Evolutionary conservation across 2,797 vertebrate species (phyloP), one percentile per base, ranked within the genome.

Genomic region (Acanthiza pusilla): DNA sequence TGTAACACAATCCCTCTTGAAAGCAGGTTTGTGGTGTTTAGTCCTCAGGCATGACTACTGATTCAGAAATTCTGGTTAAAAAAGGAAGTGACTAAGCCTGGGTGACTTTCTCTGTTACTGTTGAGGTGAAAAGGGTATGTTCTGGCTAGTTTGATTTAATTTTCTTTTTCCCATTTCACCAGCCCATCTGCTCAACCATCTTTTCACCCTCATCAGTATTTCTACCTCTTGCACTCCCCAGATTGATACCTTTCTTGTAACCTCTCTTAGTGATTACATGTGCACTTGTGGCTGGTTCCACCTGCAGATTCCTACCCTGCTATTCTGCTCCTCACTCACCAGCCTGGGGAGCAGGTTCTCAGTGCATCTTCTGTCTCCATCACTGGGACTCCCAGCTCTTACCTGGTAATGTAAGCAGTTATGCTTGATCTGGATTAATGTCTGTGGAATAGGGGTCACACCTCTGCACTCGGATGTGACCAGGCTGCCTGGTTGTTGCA

Each of bases 221-320:
- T 85, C 32, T n/a, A 27, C 16, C 13, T 68, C 38, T 55, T 40
- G 4, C 6, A 26, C 9, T 70, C 10, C 2, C 8, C 13, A 51
- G 27, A 40, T 85, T 63, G 40, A 26, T 11, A 36, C 11, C 2
- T 79, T 70, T 36, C 14, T 61, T 58, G 3, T 55, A 19, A 40
- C 18, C 4, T 61, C 51, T 68, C 21, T 38, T n/a, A n/a, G 30
- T 54, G 25, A 5, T 51, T 62, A 9, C 2, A 0, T 0, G 0
- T 40, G 26, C 23, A n/a, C 3, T 34, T 73, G 40, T 40, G 47
- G 10, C 40, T 40, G 20, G 5, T 61, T 42, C 42, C 6, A 20
- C n/a, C 19, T 88, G 21, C 51, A 58, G 36, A 50, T 76, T 66
- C 5, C 48, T 43, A 55, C 9, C 3, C 16, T 42, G 15, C 11